These are phyloP conservation scores for Macrotis lagotis DNA, from an alignment of 2,113 vertebrate species.

Conservation along the genomic window DNA sequence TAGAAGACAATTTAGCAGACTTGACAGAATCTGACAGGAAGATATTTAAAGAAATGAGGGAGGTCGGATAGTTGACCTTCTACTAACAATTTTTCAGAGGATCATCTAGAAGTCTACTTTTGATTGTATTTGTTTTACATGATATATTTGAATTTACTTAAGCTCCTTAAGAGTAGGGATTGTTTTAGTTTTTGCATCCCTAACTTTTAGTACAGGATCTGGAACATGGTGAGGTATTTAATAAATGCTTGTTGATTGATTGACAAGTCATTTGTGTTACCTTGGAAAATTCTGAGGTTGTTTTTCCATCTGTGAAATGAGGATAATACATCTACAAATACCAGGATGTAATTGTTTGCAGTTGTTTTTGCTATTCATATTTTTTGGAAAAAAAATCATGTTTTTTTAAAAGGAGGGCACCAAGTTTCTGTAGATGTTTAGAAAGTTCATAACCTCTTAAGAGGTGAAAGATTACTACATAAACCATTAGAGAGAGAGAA, in stretches of 20 bases:
- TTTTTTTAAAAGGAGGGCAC: background rate
- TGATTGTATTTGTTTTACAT: background rate
- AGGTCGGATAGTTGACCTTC: background rate
- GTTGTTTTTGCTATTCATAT: background rate
- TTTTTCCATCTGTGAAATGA: background rate
- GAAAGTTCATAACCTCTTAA: background rate
- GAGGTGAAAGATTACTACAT: background rate
- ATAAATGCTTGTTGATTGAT: background rate
- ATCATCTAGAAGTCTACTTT: background rate
- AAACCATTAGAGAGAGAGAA: background rate
- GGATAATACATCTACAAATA: background rate
- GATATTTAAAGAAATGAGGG: background rate
- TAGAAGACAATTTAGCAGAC: background rate
- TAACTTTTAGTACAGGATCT: background rate
- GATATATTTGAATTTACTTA: background rate
- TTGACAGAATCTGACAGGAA: background rate
- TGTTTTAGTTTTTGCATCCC: background rate
- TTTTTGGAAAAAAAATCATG: background rate
- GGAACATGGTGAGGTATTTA: background rate
- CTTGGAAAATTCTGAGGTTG: background rate
- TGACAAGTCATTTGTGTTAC: background rate
- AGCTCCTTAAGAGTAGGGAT: background rate
- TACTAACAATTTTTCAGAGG: background rate
- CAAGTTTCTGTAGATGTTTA: background rate
- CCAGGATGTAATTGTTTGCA: too few species aligned